These are phyloP conservation scores for Phoebastria nigripes DNA, from an alignment of 2,797 vertebrate species.

Conservation along the genomic window DNA sequence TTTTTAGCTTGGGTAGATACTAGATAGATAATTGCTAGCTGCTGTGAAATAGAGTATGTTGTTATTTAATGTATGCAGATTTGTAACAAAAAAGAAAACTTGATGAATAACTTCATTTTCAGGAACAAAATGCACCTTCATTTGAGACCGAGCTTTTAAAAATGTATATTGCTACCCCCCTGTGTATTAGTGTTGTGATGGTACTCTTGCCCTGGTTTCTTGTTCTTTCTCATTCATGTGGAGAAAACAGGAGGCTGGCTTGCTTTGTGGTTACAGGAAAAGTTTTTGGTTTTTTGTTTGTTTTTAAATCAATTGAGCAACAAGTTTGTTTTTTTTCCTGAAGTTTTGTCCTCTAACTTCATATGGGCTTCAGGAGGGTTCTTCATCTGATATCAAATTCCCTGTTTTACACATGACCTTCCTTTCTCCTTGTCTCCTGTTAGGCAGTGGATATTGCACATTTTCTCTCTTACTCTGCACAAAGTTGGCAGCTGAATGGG, in stretches of 20 bases:
- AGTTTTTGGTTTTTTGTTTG: rapidly evolving
- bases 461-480: background rate
- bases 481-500: background rate
- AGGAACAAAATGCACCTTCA: background rate
- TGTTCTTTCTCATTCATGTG: background rate
- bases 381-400: background rate
- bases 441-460: background rate
- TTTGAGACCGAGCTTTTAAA: background rate
- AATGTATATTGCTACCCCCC: background rate
- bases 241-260: background rate
- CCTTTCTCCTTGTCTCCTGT: background rate
- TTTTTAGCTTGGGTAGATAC: background rate
- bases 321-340: background rate
- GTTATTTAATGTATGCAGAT: background rate
- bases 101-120: background rate
- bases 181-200: too few relatives aligned
- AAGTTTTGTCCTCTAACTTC: background rate
- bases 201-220: background rate
- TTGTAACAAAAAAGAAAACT: background rate
- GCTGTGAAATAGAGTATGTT: background rate
- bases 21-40: background rate
- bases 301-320: background rate
- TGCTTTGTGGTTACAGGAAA: background rate
- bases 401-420: background rate
- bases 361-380: background rate